Evolutionary conservation across 2,797 vertebrate genomes (phyloP).

Genomic region (Falco biarmicus): DNA sequence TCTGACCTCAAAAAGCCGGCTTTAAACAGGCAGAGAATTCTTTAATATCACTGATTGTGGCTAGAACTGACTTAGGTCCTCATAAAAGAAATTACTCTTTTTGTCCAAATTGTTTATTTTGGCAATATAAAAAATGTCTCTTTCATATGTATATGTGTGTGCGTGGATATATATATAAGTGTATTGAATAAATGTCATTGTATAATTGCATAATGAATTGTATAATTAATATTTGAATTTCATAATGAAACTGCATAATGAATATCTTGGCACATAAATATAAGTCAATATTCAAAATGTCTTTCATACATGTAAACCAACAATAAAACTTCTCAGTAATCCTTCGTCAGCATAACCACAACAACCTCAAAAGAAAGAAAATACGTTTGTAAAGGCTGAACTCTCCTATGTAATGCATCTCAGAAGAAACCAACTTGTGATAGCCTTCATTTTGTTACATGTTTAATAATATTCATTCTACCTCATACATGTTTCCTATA

Average conservation of each 20-base stretch:
- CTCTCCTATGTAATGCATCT: background rate
- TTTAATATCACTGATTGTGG: background rate
- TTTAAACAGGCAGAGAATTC: background rate
- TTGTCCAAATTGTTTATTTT: background rate
- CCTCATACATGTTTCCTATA: background rate
- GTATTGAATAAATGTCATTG: background rate
- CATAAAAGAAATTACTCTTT: background rate
- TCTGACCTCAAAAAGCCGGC: background rate
- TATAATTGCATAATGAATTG: background rate
- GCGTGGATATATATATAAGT: background rate
- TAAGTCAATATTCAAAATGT: background rate
- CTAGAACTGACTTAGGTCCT: background rate
- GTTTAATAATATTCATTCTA: background rate
- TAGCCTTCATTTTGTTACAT: background rate
- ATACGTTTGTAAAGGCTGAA: background rate
- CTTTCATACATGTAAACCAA: background rate
- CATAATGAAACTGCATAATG: background rate
- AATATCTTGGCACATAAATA: constrained; percentile 1
- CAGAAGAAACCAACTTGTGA: background rate
- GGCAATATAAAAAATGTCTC: background rate
- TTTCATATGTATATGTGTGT: background rate
- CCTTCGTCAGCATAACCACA: background rate
- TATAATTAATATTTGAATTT: constrained; percentile 15
- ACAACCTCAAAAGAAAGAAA: background rate
- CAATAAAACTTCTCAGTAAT: background rate